phyloP scores from a whole-genome alignment of 2,113 vertebrate genomes.

The Stictonetta naevosa region DNA sequence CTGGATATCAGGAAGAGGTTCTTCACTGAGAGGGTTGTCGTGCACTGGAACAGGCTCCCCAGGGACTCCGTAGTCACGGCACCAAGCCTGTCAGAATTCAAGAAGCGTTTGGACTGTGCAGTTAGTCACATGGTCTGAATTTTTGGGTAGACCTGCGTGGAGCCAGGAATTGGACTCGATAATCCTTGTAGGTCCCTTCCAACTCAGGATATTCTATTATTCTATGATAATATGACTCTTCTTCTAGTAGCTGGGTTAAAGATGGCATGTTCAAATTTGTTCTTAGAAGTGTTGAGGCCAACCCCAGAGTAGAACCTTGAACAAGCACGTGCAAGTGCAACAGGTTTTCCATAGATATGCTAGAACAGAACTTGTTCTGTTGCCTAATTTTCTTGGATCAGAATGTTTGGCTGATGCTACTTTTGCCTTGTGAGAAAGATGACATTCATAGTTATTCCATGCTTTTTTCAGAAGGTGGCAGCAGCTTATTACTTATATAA shows the following conservation, averaged over 20 bases:
- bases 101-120: no score
- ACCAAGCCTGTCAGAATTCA: no score
- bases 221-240: no score
- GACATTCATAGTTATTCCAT: not conserved
- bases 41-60: no score
- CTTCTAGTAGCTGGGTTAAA: not conserved
- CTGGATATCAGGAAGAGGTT: no score
- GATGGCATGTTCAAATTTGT: not conserved
- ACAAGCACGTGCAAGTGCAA: not conserved
- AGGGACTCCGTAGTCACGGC: no score
- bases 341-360: not conserved
- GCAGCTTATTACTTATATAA: conserved; percentile 34
- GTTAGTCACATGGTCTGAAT: no score
- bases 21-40: no score
- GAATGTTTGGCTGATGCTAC: accelerated
- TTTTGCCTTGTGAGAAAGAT: not conserved
- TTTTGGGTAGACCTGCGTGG: no score
- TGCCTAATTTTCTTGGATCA: not conserved
- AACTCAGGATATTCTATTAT: no score
- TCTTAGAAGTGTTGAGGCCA: not conserved
- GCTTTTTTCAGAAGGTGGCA: conserved; percentile 71
- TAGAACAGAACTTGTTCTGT: not conserved
- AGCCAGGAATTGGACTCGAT: no score
- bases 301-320: not conserved
- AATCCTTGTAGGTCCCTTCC: no score